These are phyloP conservation scores for Bufotes viridis DNA, from an alignment of 2,797 vertebrate genomes.

Conservation along the genomic window DNA sequence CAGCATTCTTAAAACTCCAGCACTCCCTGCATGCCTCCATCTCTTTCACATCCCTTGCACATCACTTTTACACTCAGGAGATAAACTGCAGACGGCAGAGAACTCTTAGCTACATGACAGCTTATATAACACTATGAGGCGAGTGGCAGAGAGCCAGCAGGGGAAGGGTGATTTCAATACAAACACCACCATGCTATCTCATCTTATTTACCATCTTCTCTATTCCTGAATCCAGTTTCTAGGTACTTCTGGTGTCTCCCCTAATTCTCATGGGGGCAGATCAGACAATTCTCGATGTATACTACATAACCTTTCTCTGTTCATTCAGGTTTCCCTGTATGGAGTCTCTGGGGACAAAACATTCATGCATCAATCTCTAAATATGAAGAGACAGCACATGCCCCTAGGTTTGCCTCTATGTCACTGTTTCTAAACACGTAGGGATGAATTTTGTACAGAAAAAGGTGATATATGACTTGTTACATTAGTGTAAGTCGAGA, in stretches of 20 bases:
- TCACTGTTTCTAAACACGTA: slow-evolving; percentile 17
- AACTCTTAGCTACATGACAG: slow-evolving; percentile 52
- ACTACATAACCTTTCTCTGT: slow-evolving; percentile 26
- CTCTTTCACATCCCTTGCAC: slow-evolving; percentile 54
- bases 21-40: slow-evolving; percentile 39
- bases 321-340: slow-evolving; percentile 15
- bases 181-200: slow-evolving; percentile 11
- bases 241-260: slow-evolving; percentile 22
- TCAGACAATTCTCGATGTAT: not conserved
- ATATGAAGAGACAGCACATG: slow-evolving; percentile 15
- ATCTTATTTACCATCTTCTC: slow-evolving; percentile 21
- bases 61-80: slow-evolving; percentile 56
- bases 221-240: not conserved
- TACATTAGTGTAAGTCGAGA: slow-evolving; percentile 11
- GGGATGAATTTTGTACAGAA: slow-evolving; percentile 24
- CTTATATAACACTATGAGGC: slow-evolving; percentile 56
- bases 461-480: slow-evolving; percentile 33
- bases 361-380: slow-evolving; percentile 4
- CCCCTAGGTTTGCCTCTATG: slow-evolving; percentile 16
- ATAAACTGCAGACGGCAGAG: slow-evolving; percentile 52
- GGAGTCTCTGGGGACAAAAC: slow-evolving; percentile 26
- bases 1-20: slow-evolving; percentile 41
- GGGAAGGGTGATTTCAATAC: slow-evolving; percentile 41
- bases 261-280: slow-evolving; percentile 18
- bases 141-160: slow-evolving; percentile 48